Evolutionary conservation across 2,888 invertebrate species (phyloP), one percentile per base, ranked within the genome.

Genomic region (Phanerotoma sp.): DNA sequence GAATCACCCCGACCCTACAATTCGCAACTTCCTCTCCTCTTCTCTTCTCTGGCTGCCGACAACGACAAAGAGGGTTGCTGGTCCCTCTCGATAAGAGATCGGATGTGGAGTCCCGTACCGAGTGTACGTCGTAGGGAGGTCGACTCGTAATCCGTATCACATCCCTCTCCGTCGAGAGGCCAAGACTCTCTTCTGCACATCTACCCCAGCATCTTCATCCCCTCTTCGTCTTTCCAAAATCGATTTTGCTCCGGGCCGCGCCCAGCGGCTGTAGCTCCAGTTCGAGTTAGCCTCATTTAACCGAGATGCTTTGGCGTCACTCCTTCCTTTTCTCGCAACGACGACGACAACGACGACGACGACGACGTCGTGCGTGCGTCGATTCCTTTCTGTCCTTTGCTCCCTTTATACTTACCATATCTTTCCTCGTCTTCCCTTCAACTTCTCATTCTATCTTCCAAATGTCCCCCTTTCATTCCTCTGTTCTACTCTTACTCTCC

Each of bases 241-340:
- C 74, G 74, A 74, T 74, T 71, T 72, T 62, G 68, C 70, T 54
- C 66, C 66, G 69, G 72, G 67, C 73, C 73, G 73, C 74, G 73
- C 74, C 74, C 73, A 71, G 68, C 49, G 44, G 48, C 55, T 42
- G 46, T 56, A 55, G 53, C 56, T 42, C 44, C 57, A 57, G 58
- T 60, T 61, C 58, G 68, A 69, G 70, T 66, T 70, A 68, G 68
- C 69, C 69, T 69, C 72, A 69, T 71, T 71, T 71, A 71, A 70
- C 69, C 68, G 66, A 71, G 68, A 66, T 63, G 64, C 62, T 61
- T 61, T 55, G n/a, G 60, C 37, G 40, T 54, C 35, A 22, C 35
- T 42, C 52, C 49, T 20, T 45, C 13, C 30, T 15, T 35, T 16
- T 41, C 40, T 48, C 41, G 25, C 35, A 21, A 18, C 40, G 16